Conservation (phyloP, 2,113 vertebrate species). For the Marcusenius ussheri region DNA sequence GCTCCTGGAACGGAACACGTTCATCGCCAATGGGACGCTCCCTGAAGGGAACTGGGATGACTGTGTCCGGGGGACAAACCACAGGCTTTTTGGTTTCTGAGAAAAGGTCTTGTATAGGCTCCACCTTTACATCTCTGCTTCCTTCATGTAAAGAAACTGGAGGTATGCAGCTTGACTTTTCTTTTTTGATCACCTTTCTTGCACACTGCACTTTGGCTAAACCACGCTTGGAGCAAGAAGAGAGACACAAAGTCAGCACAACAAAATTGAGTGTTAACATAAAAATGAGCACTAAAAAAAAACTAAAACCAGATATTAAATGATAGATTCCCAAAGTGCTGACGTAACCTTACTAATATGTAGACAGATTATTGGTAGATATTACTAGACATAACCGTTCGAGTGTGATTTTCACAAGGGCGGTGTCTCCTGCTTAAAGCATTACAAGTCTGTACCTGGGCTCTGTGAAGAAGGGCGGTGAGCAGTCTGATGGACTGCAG, state of each 20-base stretch:
- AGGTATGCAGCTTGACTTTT: background rate
- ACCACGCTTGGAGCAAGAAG: background rate
- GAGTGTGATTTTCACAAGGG: background rate
- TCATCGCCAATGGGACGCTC: background rate
- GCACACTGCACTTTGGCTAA: conserved; percentile 29
- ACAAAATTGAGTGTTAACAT: background rate
- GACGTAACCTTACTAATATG: background rate
- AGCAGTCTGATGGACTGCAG: conserved; percentile 63
- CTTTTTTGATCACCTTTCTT: background rate
- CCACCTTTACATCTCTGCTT: background rate
- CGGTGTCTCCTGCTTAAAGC: background rate
- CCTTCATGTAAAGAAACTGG: background rate
- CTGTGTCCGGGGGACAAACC: background rate
- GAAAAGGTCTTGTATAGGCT: background rate
- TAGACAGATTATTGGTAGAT: background rate
- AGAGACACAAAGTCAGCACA: background rate
- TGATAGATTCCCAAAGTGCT: background rate
- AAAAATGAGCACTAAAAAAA: background rate
- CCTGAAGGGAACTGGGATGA: background rate
- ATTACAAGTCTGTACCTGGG: conserved; percentile 55
- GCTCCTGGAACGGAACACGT: background rate
- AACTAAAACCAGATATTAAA: background rate
- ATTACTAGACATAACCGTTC: background rate
- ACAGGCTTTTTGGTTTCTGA: background rate
- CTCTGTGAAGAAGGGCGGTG: conserved; percentile 58